These are phyloP conservation scores for Solea senegalensis DNA, from an alignment of 2,113 vertebrate species.

Conservation along the genomic window DNA sequence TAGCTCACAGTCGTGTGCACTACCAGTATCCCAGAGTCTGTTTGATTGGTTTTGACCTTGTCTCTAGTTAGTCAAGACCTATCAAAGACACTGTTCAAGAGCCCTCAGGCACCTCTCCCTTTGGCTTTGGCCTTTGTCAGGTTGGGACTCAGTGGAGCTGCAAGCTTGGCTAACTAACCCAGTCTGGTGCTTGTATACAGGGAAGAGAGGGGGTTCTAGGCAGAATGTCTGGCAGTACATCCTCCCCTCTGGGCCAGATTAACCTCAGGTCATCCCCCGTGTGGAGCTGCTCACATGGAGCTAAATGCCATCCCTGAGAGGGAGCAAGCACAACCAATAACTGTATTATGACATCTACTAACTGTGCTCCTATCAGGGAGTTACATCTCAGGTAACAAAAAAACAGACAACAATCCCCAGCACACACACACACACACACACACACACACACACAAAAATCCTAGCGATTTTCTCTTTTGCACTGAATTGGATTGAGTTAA, in stretches of 20 bases:
- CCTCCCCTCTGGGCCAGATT: constrained; percentile 79
- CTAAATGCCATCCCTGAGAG: constrained; percentile 71
- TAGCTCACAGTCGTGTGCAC: constrained; percentile 56
- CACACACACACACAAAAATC: neutral
- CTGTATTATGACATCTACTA: constrained; percentile 45
- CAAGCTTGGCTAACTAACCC: constrained; percentile 62
- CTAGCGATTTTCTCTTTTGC: constrained; percentile 13
- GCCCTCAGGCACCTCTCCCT: constrained; percentile 68
- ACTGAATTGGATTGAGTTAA: constrained; percentile 4
- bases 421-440: neutral
- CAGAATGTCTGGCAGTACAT: constrained; percentile 63
- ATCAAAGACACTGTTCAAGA: constrained; percentile 72
- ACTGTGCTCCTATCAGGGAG: constrained; percentile 29
- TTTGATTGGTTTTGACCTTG: constrained; percentile 78
- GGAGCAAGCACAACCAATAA: constrained; percentile 58
- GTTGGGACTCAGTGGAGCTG: constrained; percentile 57
- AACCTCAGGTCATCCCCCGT: constrained; percentile 76
- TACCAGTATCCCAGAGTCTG: constrained; percentile 67
- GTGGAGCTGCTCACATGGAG: constrained; percentile 70
- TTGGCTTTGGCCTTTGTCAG: constrained; percentile 67
- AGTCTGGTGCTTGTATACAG: constrained; percentile 58
- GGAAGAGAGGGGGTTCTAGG: constrained; percentile 31
- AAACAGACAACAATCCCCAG: constrained; percentile 20
- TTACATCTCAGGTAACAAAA: constrained; percentile 49
- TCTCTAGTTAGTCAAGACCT: constrained; percentile 74